A percentile compares a stretch with the other conserved stretches of the same genome.
Conservation (phyloP, 2,888 invertebrate genomes). For the Cephonodes hylas region DNA sequence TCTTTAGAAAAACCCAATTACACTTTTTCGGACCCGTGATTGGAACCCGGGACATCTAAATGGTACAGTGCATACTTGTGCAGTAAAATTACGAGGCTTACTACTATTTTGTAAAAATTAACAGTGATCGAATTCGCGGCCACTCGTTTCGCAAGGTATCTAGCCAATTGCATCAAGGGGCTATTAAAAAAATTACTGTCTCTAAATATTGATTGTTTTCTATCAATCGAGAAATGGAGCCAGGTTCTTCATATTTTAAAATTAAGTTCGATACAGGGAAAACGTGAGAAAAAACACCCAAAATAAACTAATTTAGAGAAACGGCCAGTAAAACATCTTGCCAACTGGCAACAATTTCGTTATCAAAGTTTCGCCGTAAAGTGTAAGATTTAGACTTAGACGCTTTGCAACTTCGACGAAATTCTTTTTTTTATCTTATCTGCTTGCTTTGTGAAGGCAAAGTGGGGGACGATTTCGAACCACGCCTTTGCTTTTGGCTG, state of each 20-base stretch:
- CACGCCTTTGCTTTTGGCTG: background rate
- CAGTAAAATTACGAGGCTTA: too few species aligned
- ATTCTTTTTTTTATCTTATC: constrained; percentile 4
- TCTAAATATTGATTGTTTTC: too few species aligned
- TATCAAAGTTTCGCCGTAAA: constrained; percentile 1
- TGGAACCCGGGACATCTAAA: too few species aligned
- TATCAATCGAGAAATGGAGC: too few species aligned
- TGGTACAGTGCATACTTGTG: too few species aligned
- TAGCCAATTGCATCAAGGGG: too few species aligned
- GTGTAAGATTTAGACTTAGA: background rate
- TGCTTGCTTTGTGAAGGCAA: background rate
- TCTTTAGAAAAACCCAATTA: too few species aligned
- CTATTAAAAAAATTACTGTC: too few species aligned
- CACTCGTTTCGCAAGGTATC: too few species aligned
- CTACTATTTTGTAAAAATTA: too few species aligned
- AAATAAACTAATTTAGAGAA: background rate
- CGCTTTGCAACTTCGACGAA: background rate
- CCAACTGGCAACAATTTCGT: background rate
- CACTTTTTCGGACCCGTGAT: too few species aligned
- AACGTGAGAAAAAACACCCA: background rate
- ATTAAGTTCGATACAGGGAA: background rate
- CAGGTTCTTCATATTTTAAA: background rate
- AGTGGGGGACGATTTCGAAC: background rate
- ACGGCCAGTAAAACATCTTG: background rate
- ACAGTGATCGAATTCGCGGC: too few species aligned